Evolutionary conservation across 2,113 vertebrate species (phyloP).

Genomic region (Tamias sibiricus): DNA sequence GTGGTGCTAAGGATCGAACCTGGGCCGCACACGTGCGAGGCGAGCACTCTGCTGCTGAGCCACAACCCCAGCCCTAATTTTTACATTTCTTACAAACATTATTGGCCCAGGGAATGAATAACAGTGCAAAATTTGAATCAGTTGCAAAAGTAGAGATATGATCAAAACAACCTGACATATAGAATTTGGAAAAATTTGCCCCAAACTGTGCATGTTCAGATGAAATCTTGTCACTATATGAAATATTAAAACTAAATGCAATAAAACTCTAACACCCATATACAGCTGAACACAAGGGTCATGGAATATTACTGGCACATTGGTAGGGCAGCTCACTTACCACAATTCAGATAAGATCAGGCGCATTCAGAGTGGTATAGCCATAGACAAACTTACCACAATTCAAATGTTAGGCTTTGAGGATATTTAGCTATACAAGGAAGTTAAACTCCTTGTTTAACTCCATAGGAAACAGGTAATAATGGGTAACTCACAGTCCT

Average conservation of each 20-base stretch:
- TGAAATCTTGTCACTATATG: slow-evolving; percentile 72
- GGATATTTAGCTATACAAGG: not conserved
- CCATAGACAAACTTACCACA: not conserved
- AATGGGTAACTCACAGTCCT: not conserved
- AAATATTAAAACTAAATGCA: slow-evolving; percentile 82
- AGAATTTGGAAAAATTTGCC: slow-evolving; percentile 77
- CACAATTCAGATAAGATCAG: not conserved
- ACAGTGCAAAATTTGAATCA: slow-evolving; percentile 76
- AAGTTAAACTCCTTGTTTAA: not conserved
- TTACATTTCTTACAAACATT: slow-evolving; percentile 80
- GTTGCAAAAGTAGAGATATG: slow-evolving; percentile 77
- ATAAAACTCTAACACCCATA: slow-evolving; percentile 64
- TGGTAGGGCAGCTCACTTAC: not conserved
- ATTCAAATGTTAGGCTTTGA: not conserved
- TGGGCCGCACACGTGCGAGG: no score
- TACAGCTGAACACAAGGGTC: slow-evolving; percentile 42
- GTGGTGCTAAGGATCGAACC: no score
- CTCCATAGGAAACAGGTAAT: not conserved
- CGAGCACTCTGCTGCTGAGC: no score
- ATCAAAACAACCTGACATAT: slow-evolving; percentile 79
- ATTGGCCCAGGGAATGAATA: slow-evolving; percentile 67
- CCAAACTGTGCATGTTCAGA: slow-evolving; percentile 71
- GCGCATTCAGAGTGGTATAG: no score
- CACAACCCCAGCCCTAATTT: no score
- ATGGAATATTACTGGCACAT: slow-evolving; percentile 38